Percentiles rank a stretch among this genome's conserved stretches.
Evolutionary conservation across 2,888 invertebrate genomes (phyloP).

Genomic region (Stramonita haemastoma): DNA sequence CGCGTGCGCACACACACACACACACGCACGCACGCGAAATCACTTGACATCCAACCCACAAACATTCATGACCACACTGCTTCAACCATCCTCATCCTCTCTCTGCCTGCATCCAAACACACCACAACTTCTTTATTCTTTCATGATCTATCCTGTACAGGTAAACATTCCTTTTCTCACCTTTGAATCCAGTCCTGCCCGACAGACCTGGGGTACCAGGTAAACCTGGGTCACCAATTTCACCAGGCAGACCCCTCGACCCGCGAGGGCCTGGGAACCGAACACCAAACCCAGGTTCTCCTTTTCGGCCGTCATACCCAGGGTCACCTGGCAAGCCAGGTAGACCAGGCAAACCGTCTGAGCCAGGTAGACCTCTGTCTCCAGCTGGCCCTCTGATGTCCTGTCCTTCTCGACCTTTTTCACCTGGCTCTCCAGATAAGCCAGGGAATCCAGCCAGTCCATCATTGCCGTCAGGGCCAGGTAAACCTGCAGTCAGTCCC

Average conservation of each 20-base stretch:
- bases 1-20: too few relatives aligned
- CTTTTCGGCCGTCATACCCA: slow-evolving; percentile 57
- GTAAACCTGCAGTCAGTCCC: slow-evolving; percentile 55
- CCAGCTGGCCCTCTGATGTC: slow-evolving; percentile 71
- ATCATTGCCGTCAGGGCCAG: slow-evolving; percentile 51
- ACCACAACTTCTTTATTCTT: too few relatives aligned
- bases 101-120: too few relatives aligned
- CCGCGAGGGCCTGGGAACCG: slow-evolving; percentile 31
- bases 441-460: slow-evolving; percentile 41
- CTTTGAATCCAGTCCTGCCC: slow-evolving; percentile 48
- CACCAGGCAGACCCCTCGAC: slow-evolving; percentile 25
- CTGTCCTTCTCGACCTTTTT: slow-evolving; percentile 74
- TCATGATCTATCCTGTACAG: background rate
- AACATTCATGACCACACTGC: too few relatives aligned
- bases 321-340: slow-evolving; percentile 46
- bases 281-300: slow-evolving; percentile 57
- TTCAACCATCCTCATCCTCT: too few relatives aligned
- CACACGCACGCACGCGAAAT: too few relatives aligned
- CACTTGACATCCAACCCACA: too few relatives aligned
- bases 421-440: slow-evolving; percentile 54
- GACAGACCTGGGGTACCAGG: slow-evolving; percentile 39
- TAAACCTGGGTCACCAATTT: slow-evolving; percentile 32
- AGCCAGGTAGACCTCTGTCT: slow-evolving; percentile 55
- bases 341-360: slow-evolving; percentile 52
- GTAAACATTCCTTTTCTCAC: slow-evolving; percentile 26